Conservation (phyloP, 2,888 invertebrate species). For the Ornithoptera priamus region DNA sequence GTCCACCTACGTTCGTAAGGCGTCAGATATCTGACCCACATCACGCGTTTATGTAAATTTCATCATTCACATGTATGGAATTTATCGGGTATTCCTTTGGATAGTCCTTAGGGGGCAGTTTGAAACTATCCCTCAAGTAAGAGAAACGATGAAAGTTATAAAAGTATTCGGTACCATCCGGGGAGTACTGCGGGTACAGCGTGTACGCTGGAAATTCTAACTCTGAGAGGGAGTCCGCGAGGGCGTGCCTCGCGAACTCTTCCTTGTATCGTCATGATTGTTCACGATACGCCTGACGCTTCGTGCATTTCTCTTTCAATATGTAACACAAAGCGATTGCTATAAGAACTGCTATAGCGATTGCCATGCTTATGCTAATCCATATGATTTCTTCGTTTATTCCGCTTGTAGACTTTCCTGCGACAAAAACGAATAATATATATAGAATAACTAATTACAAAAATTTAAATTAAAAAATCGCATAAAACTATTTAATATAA, state of each 20-base stretch:
- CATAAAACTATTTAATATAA: no score
- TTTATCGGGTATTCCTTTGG: conserved; percentile 23
- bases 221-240: conserved; percentile 67
- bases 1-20: conserved; percentile 1
- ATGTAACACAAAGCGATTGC: conserved; percentile 91
- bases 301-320: conserved; percentile 88
- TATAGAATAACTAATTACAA: no score
- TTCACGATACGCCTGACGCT: conserved; percentile 85
- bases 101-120: conserved; percentile 69
- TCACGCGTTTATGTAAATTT: conserved; percentile 72
- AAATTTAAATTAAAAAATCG: no score
- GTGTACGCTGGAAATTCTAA: conserved; percentile 66
- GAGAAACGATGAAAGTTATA: conserved; percentile 75
- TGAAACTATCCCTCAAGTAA: conserved; percentile 66
- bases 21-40: conserved; percentile 29
- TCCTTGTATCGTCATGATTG: conserved; percentile 83
- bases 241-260: conserved; percentile 73
- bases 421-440: conserved; percentile 7
- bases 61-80: conserved; percentile 46
- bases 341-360: conserved; percentile 89
- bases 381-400: conserved; percentile 94
- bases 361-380: conserved; percentile 93
- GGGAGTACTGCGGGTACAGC: conserved; percentile 71
- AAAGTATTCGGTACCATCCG: conserved; percentile 72
- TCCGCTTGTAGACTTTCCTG: conserved; percentile 90